These are phyloP conservation scores for Cacajao melanocephalus DNA, from an alignment of 2,797 vertebrate genomes.

Conservation along the genomic window DNA sequence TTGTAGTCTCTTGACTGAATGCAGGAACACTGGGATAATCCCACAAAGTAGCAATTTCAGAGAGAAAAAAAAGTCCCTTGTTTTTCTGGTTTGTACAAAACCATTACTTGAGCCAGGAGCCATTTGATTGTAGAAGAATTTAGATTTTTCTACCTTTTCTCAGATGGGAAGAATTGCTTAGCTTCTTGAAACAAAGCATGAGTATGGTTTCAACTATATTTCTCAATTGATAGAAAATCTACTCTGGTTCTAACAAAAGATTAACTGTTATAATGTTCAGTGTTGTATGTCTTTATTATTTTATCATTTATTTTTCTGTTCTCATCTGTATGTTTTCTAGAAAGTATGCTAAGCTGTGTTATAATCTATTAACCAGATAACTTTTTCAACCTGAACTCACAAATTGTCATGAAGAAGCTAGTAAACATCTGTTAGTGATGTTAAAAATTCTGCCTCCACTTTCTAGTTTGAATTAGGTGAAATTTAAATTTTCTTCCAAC, in stretches of 20 bases:
- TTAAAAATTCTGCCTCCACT: not conserved
- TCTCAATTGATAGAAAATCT: not conserved
- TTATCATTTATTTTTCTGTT: not conserved
- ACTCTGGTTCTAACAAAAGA: not conserved
- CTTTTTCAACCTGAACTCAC: not conserved
- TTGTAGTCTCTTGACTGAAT: not conserved
- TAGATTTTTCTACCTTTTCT: not conserved
- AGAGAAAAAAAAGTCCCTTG: not conserved
- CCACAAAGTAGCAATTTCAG: not conserved
- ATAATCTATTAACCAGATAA: not conserved
- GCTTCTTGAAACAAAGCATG: not conserved
- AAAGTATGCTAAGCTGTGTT: not conserved
- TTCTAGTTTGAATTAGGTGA: not conserved
- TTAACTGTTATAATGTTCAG: not conserved
- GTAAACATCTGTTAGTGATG: not conserved
- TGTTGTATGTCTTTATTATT: not conserved
- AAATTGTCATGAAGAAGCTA: not conserved
- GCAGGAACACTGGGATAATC: not conserved
- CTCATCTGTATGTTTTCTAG: not conserved
- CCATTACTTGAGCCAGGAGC: not conserved
- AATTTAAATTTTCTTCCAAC: not conserved
- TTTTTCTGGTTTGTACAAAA: not conserved
- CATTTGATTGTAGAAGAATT: not conserved
- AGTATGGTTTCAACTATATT: not conserved
- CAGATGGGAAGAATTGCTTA: not conserved